Percentiles rank a stretch among this genome's conserved stretches.
phyloP scores from a whole-genome alignment of 1,140 invertebrate genomes.

The Philotrypesis tridentata region DNA sequence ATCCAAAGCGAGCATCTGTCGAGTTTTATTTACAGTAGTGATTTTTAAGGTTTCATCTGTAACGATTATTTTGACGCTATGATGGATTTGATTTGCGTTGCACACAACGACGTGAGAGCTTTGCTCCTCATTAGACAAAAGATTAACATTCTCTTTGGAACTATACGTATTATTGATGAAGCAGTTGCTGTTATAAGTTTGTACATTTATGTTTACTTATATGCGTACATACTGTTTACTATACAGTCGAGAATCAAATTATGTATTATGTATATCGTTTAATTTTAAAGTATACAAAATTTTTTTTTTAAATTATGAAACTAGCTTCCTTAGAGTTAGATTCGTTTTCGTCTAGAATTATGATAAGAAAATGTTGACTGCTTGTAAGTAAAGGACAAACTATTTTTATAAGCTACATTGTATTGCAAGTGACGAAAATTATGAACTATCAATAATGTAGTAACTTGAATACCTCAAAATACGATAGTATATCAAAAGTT shows the following conservation, averaged over 20 bases:
- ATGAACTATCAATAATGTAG: no score
- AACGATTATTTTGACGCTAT: no score
- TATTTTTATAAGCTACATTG: constrained; percentile 2
- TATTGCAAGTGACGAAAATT: background rate
- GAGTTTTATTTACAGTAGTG: background rate
- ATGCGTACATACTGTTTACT: no score
- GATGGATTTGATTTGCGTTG: background rate
- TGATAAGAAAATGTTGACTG: background rate
- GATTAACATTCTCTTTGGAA: background rate
- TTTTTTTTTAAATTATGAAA: no score
- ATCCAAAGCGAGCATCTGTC: background rate
- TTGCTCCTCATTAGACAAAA: background rate
- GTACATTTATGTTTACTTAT: background rate
- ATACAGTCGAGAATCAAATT: background rate
- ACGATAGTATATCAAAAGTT: background rate
- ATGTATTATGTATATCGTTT: background rate
- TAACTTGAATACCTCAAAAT: background rate
- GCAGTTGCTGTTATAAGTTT: background rate
- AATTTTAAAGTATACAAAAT: background rate
- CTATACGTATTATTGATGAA: no score
- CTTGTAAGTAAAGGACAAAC: background rate
- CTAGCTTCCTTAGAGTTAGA: background rate
- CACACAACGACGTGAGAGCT: background rate
- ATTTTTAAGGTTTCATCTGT: no score
- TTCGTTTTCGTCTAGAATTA: background rate